Evolutionary conservation across 2,113 vertebrate species (phyloP).

Genomic region (Neogobius melanostomus): DNA sequence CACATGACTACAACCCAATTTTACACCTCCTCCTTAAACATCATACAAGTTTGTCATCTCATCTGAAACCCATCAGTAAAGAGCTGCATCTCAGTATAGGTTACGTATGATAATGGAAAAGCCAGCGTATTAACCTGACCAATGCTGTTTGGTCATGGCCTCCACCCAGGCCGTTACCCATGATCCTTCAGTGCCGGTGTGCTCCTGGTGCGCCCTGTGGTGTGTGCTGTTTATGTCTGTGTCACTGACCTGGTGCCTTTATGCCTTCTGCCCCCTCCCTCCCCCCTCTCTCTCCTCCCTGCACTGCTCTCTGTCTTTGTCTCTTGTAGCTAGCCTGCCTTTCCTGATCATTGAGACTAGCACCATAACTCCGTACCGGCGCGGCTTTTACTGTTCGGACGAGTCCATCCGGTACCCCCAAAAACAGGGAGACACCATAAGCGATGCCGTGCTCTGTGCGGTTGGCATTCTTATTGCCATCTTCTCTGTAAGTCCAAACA

Average conservation of each 20-base stretch:
- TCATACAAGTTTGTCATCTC: too few species aligned
- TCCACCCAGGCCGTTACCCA: conserved; percentile 39
- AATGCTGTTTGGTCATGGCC: conserved; percentile 16
- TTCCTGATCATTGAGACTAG: conserved; percentile 99
- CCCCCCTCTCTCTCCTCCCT: conserved; percentile 55
- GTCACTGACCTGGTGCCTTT: conserved; percentile 67
- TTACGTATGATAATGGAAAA: too few species aligned
- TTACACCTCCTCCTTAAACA: too few species aligned
- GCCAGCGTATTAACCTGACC: too few species aligned
- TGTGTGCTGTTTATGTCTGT: conserved; percentile 68
- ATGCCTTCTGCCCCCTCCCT: conserved; percentile 35
- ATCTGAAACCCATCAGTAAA: too few species aligned
- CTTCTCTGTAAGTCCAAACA: conserved; percentile 86
- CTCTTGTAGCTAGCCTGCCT: conserved; percentile 89
- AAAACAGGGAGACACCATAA: conserved; percentile 96
- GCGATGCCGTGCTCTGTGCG: conserved; percentile 91
- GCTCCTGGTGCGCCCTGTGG: conserved; percentile 61
- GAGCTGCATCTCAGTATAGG: too few species aligned
- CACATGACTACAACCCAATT: too few species aligned
- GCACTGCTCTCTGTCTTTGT: conserved; percentile 42
- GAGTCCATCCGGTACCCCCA: conserved; percentile 95
- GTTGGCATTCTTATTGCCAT: conserved; percentile 96
- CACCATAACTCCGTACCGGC: conserved; percentile 93
- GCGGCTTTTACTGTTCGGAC: conserved; percentile 82
- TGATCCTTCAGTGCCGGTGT: conserved; percentile 57